Percentiles rank a stretch among this genome's conserved stretches.
Conservation (phyloP, 2,888 invertebrate species). For the Chaetogeoica ovagalla region DNA sequence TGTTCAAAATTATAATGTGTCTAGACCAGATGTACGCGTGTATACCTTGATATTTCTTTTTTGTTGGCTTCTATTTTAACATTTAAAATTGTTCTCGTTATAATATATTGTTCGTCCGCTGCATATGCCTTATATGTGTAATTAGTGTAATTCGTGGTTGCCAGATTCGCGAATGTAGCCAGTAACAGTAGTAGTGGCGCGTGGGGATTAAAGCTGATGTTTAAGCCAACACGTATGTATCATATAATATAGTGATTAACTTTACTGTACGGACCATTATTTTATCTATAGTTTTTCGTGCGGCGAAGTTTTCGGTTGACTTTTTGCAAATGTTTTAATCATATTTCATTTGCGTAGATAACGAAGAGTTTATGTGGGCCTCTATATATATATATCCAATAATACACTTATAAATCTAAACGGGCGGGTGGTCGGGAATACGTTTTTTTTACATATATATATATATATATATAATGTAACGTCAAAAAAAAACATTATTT, state of each 20-base stretch:
- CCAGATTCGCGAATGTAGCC: slow-evolving; percentile 8
- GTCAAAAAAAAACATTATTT: background rate
- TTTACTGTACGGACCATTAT: background rate
- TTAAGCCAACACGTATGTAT: slow-evolving; percentile 11
- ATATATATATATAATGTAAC: too few relatives aligned
- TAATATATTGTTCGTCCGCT: background rate
- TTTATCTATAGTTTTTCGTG: too few relatives aligned
- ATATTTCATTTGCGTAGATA: slow-evolving; percentile 7
- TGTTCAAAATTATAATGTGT: background rate
- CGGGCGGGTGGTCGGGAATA: too few relatives aligned
- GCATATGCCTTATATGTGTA: background rate
- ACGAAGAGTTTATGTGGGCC: background rate
- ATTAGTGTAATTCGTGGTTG: slow-evolving; percentile 7
- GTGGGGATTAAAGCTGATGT: slow-evolving; percentile 14
- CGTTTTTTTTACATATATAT: too few relatives aligned
- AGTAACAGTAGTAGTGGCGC: slow-evolving; percentile 3
- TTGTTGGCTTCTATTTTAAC: slow-evolving; percentile 19
- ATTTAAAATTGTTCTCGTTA: slow-evolving; percentile 17
- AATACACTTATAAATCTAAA: too few relatives aligned
- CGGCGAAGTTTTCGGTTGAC: background rate
- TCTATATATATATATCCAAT: too few relatives aligned
- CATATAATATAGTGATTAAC: background rate
- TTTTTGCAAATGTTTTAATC: background rate
- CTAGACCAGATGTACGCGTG: background rate
- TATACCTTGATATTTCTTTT: background rate